Evolutionary conservation across 2,113 vertebrate genomes (phyloP).

Genomic region (Pithys albifrons): DNA sequence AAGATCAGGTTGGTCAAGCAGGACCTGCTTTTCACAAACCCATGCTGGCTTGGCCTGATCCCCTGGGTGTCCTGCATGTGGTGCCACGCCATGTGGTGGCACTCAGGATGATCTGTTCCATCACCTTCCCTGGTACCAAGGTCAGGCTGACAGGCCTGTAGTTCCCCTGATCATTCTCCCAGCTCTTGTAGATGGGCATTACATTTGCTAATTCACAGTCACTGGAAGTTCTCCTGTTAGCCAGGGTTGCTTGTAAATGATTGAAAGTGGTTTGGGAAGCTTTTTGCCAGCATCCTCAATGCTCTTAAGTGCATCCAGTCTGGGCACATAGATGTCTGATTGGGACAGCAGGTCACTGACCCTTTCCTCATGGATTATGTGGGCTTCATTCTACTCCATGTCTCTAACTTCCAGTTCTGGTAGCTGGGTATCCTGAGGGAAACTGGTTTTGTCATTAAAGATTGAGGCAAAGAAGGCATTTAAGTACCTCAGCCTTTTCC

Average conservation of each 20-base stretch:
- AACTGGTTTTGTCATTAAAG: neutral
- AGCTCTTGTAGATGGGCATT: neutral
- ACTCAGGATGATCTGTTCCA: neutral
- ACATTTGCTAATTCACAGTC: neutral
- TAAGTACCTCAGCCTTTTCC: neutral
- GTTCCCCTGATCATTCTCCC: neutral
- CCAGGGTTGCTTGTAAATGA: neutral
- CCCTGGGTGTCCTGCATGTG: neutral
- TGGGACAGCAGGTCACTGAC: neutral
- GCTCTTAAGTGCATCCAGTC: neutral
- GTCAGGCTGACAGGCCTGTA: neutral
- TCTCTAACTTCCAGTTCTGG: neutral
- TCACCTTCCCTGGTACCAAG: neutral
- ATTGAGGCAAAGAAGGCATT: neutral
- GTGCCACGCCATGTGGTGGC: neutral
- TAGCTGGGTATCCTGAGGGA: neutral
- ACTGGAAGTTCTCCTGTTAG: fast-evolving
- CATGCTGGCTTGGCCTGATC: neutral
- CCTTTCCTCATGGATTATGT: neutral
- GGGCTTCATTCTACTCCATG: neutral
- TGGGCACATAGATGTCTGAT: neutral
- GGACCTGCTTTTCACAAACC: neutral
- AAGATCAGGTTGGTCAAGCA: neutral
- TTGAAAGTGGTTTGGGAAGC: neutral
- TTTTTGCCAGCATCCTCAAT: neutral